phyloP scores from a whole-genome alignment of 2,797 vertebrate species.

The Knipowitschia caucasica region DNA sequence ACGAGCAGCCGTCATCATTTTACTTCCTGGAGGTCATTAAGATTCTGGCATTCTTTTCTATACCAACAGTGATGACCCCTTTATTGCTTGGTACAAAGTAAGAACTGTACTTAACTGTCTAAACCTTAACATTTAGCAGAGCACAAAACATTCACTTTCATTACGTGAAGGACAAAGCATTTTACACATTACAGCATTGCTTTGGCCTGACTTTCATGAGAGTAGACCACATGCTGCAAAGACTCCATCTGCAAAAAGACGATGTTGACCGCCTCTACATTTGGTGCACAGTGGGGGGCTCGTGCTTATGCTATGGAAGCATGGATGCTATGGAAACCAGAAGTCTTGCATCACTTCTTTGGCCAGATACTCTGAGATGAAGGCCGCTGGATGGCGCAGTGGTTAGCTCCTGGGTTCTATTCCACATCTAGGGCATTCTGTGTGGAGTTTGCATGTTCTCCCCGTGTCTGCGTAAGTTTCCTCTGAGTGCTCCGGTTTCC shows the following conservation, averaged over 20 bases:
- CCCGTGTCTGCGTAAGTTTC: no score
- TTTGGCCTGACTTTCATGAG: constrained; percentile 34
- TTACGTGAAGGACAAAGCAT: constrained; percentile 36
- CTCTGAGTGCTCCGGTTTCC: no score
- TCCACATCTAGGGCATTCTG: no score
- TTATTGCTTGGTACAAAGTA: no score
- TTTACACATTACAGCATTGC: constrained; percentile 32
- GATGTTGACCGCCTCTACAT: constrained; percentile 33
- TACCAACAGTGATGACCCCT: no score
- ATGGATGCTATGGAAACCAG: constrained; percentile 57
- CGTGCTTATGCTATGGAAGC: constrained; percentile 30
- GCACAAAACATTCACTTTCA: constrained; percentile 12
- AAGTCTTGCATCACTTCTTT: constrained; percentile 15
- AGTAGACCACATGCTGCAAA: constrained; percentile 38
- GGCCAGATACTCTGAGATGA: constrained; percentile 15
- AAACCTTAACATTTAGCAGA: background rate
- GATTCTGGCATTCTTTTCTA: no score
- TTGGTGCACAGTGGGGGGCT: constrained; percentile 42
- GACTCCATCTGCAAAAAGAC: constrained; percentile 47
- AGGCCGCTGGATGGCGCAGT: constrained; percentile 4
- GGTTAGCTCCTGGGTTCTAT: no score
- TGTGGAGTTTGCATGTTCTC: no score
- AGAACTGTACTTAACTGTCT: no score
- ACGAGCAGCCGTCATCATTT: no score
- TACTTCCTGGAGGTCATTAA: no score